Conservation (phyloP, 1,140 invertebrate species). For the Platyura marginata region DNA sequence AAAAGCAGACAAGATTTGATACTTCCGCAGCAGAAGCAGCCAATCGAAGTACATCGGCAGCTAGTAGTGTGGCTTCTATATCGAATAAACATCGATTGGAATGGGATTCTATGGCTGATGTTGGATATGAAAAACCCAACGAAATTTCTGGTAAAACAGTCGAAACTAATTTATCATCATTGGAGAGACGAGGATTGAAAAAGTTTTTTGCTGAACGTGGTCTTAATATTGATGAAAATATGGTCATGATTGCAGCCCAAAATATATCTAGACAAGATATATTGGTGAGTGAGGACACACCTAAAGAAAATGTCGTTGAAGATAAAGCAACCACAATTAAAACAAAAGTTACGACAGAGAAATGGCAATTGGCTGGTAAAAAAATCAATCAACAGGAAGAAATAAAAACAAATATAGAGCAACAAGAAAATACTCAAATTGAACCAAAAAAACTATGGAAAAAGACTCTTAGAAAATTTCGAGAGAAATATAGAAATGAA, state of each 20-base stretch:
- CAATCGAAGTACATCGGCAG: not conserved
- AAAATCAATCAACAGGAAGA: not conserved
- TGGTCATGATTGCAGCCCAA: not conserved
- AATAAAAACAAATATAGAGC: not conserved
- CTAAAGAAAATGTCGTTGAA: too few relatives aligned
- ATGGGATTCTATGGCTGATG: slow-evolving; percentile 1
- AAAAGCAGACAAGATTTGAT: not conserved
- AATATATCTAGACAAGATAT: too few relatives aligned
- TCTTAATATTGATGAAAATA: not conserved
- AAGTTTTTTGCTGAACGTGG: not conserved
- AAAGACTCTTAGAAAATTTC: not conserved
- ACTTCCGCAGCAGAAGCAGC: not conserved
- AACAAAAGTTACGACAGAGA: too few relatives aligned
- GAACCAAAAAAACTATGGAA: not conserved
- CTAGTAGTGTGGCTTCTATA: not conserved
- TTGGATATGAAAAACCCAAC: not conserved
- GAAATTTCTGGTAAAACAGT: not conserved
- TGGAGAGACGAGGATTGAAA: not conserved
- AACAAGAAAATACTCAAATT: not conserved
- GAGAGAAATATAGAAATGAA: not conserved
- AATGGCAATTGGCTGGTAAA: not conserved
- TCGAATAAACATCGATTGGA: not conserved
- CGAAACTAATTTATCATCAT: not conserved
- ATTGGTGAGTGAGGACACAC: too few relatives aligned
- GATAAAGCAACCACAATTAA: too few relatives aligned